Base-by-base conservation (phyloP, 37 sponge, comb jelly and placozoan genomes). In the Hormiphora californensis region DNA sequence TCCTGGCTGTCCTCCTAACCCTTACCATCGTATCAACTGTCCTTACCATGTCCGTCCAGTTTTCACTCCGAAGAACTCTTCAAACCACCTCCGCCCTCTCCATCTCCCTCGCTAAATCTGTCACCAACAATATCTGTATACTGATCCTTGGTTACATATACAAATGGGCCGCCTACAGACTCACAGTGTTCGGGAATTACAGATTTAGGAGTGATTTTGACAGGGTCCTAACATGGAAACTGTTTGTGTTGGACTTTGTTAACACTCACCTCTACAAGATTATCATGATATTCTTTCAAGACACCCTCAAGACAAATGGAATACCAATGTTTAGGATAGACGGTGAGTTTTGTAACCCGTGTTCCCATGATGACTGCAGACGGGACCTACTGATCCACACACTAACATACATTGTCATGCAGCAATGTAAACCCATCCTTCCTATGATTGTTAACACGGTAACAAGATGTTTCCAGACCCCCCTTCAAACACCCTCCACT, bases 181-280 rank as follows among this genome's bases (percentile, higher is more conserved):
- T 40, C 3, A 40, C 81, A 32, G 12, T 73, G 21, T 73, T 41
- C 25, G 81, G 43, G 22, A 28, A 73, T 46, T 46, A 25, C 1
- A 28, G 40, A 40, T 73, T 73, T 21, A 46, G 43, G 38, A 40
- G 30, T 5, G 81, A 73, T 46, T 73, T 73, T 33, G 38, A 73
- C n/a, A 73, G 25, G 19, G 17, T 46, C 12, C 25, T 73, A 21
- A 32, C 81, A 22, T 73, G 81, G 81, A 73, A 73, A 36, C 81
- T 73, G 4, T 73, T 73, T 28, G 19, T 73, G 35, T 19, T 73
- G 81, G 44, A 73, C 7, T 73, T 73, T 28, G 7, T 40, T 36
- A 73, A 40, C 81, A 73, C 81, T 3, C 81, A 73, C 27, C 25
- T 73, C 9, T 11, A 32, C 35, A 73, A 19, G 40, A 23, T 73